Conservation (phyloP, 2,797 vertebrate genomes). For the Cottoperca gobio region DNA sequence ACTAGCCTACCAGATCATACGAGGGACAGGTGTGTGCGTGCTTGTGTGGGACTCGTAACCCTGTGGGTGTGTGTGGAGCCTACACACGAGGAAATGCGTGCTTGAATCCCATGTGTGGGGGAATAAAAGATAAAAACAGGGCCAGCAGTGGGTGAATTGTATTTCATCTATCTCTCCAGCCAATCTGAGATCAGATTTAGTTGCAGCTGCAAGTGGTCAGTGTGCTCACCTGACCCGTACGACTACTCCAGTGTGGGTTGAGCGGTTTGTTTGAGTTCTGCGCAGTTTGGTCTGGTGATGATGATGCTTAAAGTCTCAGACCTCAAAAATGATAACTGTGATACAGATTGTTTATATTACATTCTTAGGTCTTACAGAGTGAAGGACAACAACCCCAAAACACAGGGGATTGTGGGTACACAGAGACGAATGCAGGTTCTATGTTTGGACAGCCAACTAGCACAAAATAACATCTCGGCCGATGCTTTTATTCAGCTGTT, state of each 20-base stretch:
- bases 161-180: slow-evolving; percentile 39
- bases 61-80: slow-evolving; percentile 11
- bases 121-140: slow-evolving; percentile 29
- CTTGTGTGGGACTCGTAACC: not conserved
- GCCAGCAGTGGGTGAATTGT: slow-evolving; percentile 38
- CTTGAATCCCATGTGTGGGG: slow-evolving; percentile 13
- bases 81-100: slow-evolving; percentile 17
- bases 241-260: slow-evolving; percentile 27
- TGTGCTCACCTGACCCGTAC: slow-evolving; percentile 7
- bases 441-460: slow-evolving; percentile 6
- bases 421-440: not conserved
- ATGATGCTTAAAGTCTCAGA: slow-evolving; percentile 6
- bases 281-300: slow-evolving; percentile 24
- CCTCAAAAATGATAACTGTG: not conserved
- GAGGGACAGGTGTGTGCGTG: slow-evolving; percentile 52
- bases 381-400: slow-evolving; percentile 9
- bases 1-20: slow-evolving; percentile 71
- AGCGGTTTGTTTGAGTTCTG: slow-evolving; percentile 33
- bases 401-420: slow-evolving; percentile 4
- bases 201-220: slow-evolving; percentile 47
- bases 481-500: not conserved
- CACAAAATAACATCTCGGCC: slow-evolving; percentile 19
- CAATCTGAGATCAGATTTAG: slow-evolving; percentile 55
- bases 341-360: not conserved
- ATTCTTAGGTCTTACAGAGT: not conserved